phyloP scores from a whole-genome alignment of 2,797 vertebrate genomes.

The Sandelia bainsii region DNA sequence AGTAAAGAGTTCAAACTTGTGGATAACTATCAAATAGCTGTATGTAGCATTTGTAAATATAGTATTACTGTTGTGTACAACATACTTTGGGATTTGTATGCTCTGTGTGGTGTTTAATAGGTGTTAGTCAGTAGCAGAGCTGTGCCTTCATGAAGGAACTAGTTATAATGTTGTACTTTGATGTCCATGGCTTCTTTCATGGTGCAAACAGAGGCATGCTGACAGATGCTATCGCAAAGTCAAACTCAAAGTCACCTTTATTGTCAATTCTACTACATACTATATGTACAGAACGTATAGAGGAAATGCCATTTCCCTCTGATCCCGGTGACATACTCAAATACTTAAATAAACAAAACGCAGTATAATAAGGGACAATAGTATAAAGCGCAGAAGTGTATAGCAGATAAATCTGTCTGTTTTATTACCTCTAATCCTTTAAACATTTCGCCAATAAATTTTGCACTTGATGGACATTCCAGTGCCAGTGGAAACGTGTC shows the following conservation, averaged over 20 bases:
- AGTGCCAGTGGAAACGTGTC: constrained; percentile 45
- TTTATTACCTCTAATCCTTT: constrained; percentile 32
- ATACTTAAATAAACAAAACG: too few species aligned
- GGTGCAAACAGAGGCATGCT: constrained; percentile 24
- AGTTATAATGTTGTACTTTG: constrained; percentile 14
- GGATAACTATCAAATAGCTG: constrained; percentile 3
- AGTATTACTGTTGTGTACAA: background rate
- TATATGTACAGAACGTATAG: too few species aligned
- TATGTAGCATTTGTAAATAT: constrained; percentile 22
- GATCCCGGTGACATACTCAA: too few species aligned
- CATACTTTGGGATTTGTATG: constrained; percentile 27
- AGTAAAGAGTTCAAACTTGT: constrained; percentile 7
- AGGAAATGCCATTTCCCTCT: too few species aligned
- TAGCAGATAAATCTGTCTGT: constrained; percentile 23
- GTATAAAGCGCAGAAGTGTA: too few species aligned
- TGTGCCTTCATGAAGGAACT: constrained; percentile 31
- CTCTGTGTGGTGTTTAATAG: constrained; percentile 15
- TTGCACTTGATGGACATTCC: constrained; percentile 34
- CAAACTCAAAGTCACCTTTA: too few species aligned
- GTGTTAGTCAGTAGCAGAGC: constrained; percentile 23
- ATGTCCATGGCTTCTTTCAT: constrained; percentile 36
- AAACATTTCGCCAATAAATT: constrained; percentile 34
- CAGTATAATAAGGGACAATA: too few species aligned
- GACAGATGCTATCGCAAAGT: constrained; percentile 11
- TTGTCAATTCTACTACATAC: too few species aligned